Percentiles rank a stretch among this genome's conserved stretches.
Conservation (phyloP, 2,113 vertebrate species). For the Passer montanus region DNA sequence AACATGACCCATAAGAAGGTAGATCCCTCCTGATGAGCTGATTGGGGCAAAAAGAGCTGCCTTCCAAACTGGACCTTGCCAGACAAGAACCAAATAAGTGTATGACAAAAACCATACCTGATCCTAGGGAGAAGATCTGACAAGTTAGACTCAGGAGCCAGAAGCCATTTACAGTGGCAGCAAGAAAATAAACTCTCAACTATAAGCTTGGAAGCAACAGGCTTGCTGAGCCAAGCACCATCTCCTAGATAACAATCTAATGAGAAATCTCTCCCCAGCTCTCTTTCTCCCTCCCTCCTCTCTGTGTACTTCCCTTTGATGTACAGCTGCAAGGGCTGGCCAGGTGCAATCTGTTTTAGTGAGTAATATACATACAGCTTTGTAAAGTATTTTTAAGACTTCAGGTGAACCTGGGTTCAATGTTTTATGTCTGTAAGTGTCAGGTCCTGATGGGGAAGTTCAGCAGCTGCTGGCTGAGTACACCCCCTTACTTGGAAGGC, state of each 20-base stretch:
- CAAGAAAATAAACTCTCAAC: not conserved
- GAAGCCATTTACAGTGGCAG: not conserved
- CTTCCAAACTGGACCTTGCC: not conserved
- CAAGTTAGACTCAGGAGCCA: not conserved
- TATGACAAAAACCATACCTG: not conserved
- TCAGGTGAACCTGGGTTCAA: not conserved
- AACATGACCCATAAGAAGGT: not conserved
- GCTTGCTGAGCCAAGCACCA: slow-evolving; percentile 19
- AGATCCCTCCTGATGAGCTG: not conserved
- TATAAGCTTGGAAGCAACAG: slow-evolving; percentile 1
- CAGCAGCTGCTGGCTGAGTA: not conserved
- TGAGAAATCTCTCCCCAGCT: not conserved
- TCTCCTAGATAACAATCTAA: slow-evolving; percentile 41
- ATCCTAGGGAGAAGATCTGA: not conserved
- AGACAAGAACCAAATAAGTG: not conserved
- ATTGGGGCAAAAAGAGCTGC: not conserved
- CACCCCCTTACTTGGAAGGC: not conserved
- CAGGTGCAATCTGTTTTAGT: slow-evolving; percentile 22
- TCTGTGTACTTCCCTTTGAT: not conserved
- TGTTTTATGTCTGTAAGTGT: not conserved
- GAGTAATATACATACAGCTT: not conserved
- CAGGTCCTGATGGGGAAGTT: not conserved
- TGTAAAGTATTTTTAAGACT: not conserved
- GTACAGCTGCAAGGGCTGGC: slow-evolving; percentile 29
- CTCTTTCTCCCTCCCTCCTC: not conserved